A percentile compares a stretch with the other conserved stretches of the same genome.
Evolutionary conservation across 2,113 vertebrate species (phyloP).

Genomic region (Coptodon bakossiorum): DNA sequence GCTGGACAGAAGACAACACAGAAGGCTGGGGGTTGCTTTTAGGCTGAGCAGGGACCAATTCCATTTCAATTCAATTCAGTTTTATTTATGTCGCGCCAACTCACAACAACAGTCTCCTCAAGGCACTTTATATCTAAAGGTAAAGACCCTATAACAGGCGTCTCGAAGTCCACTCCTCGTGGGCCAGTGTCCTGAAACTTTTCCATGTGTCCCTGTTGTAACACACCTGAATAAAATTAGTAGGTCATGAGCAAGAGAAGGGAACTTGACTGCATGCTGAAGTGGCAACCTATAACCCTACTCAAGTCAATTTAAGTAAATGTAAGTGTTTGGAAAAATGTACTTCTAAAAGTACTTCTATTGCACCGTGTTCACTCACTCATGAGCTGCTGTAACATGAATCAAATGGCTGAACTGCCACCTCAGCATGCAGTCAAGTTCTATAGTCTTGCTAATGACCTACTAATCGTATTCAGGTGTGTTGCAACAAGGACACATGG

Average conservation of each 20-base stretch:
- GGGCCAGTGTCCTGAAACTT: background rate
- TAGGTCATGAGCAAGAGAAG: background rate
- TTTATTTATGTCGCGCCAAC: background rate
- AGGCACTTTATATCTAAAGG: background rate
- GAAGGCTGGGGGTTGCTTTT: background rate
- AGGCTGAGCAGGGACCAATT: background rate
- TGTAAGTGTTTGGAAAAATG: background rate
- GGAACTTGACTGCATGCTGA: background rate
- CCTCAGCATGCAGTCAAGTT: background rate
- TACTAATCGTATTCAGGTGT: background rate
- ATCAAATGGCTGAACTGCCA: background rate
- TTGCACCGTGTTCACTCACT: background rate
- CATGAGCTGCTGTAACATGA: background rate
- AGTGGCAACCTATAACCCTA: background rate
- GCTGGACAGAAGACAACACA: background rate
- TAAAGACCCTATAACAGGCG: background rate
- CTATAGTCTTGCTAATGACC: background rate
- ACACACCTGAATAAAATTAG: background rate
- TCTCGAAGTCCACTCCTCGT: background rate
- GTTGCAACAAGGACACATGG: background rate
- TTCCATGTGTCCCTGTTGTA: background rate
- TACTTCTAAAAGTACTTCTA: background rate
- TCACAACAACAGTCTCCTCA: background rate
- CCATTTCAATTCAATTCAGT: background rate
- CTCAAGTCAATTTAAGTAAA: background rate